Evolutionary conservation across 2,888 invertebrate genomes (phyloP), one percentile per base, ranked within the genome.

Genomic region (Agrilus mali): DNA sequence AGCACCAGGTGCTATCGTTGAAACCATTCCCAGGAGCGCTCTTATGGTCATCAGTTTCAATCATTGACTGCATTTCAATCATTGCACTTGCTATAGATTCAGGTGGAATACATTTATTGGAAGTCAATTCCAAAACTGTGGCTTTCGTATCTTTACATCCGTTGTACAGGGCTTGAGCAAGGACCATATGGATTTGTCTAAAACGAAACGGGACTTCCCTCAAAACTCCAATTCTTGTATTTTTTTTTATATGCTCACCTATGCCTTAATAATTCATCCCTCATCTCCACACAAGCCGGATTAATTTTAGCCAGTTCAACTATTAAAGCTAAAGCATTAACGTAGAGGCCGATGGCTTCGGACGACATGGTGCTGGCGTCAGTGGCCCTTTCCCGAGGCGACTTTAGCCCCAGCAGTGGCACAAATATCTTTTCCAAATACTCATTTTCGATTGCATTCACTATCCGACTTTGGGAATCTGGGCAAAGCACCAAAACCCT

Each of bases 131-230:
- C 64, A 64, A 46, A 50, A 66, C 46, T 59, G 61, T 38, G 60
- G 61, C 55, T 63, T 70, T 59, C 56, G 67, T 58, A 60, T 73
- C 45, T 37, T 59, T 57, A 3, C 66, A 60, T 8, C 73, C 69
- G 1, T 63, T 64, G 49, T 66, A 72, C 10, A 76, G 57, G 2
- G 69, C 71, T 39, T 69, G 58, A 2, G 74, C 73, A 44, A 75
- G 60, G 15, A 71, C 59, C 60, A 67, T 65, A 50, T 73, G 72
- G 13, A 72, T 64, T 50, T 68, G 67, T 48, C 63, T 63, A 43
- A 42, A 53, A 20, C 7, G 4, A 38, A 38, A 5, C 20, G 10
- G n/a, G 38, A 34, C 2, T 60, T 17, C 22, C 22, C 22, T 22
- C n/a, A n/a, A n/a, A n/a, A n/a, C n/a, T n/a, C n/a, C n/a, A n/a